Evolutionary conservation across 2,888 invertebrate genomes (phyloP).

Genomic region (Falcaria lacertinaria): DNA sequence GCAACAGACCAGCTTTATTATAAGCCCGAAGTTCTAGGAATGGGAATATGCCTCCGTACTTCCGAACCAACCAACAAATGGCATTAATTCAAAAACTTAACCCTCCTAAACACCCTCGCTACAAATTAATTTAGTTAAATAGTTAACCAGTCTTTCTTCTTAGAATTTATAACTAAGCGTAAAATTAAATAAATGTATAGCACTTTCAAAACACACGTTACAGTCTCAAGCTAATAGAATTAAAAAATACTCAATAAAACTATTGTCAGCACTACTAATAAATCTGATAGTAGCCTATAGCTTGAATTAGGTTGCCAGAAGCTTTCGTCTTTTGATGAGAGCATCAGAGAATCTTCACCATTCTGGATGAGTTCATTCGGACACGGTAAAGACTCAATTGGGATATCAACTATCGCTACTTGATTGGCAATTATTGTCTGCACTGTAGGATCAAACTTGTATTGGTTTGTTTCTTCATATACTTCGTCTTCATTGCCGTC

Average conservation of each 20-base stretch:
- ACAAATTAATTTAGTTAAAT: constrained; percentile 46
- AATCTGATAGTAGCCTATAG: constrained; percentile 30
- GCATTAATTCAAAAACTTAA: not conserved
- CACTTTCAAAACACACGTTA: not conserved
- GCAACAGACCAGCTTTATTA: not conserved
- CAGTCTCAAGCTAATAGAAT: not conserved
- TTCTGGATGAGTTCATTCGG: constrained; percentile 47
- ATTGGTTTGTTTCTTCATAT: constrained; percentile 41
- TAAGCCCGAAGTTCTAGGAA: not conserved
- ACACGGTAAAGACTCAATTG: constrained; percentile 53
- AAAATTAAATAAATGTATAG: constrained; percentile 1
- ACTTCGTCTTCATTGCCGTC: constrained; percentile 39
- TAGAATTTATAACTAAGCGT: constrained; percentile 31
- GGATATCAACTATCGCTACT: constrained; percentile 48
- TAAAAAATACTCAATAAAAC: constrained; percentile 12
- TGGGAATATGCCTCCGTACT: not conserved
- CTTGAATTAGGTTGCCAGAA: constrained; percentile 56
- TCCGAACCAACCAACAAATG: not conserved
- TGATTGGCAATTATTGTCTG: constrained; percentile 43
- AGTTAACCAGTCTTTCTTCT: constrained; percentile 66
- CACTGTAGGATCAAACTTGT: constrained; percentile 48
- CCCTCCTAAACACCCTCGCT: not conserved
- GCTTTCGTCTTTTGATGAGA: constrained; percentile 64
- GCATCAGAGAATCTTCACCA: constrained; percentile 66
- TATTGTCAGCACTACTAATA: constrained; percentile 32